Percentiles rank a stretch among this genome's conserved stretches.
phyloP scores from a whole-genome alignment of 1,140 invertebrate genomes.

The Drosophila repleta region DNA sequence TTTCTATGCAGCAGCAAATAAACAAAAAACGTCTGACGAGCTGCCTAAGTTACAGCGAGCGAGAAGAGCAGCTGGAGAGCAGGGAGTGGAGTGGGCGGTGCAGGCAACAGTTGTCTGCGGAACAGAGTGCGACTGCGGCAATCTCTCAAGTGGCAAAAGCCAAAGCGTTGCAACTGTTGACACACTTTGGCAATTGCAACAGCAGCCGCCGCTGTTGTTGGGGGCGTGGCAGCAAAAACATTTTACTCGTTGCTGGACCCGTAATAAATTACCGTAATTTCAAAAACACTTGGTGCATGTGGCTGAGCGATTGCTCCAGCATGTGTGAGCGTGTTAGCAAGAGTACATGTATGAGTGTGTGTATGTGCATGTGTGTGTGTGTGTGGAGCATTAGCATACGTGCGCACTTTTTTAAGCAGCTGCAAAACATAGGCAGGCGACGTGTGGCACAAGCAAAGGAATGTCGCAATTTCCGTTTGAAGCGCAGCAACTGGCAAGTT shows the following conservation, averaged over 20 bases:
- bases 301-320: constrained; percentile 27
- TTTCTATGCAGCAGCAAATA: constrained; percentile 46
- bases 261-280: constrained; percentile 78
- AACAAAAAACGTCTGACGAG: constrained; percentile 57
- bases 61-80: background rate
- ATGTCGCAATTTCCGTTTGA: constrained; percentile 71
- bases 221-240: constrained; percentile 18
- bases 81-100: background rate
- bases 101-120: constrained; percentile 56
- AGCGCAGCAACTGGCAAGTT: constrained; percentile 55
- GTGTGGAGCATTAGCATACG: constrained; percentile 51
- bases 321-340: constrained; percentile 9
- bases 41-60: constrained; percentile 49
- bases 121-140: constrained; percentile 9
- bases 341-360: background rate
- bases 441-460: constrained; percentile 27
- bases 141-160: constrained; percentile 35
- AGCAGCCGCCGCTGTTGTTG: constrained; percentile 23
- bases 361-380: constrained; percentile 12
- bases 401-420: constrained; percentile 48
- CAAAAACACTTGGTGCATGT: constrained; percentile 60
- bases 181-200: constrained; percentile 60
- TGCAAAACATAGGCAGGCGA: constrained; percentile 9
- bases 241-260: constrained; percentile 32
- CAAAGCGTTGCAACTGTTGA: constrained; percentile 65